Base-by-base conservation (phyloP, 2,888 invertebrate species). In the Deroplatys truncata region DNA sequence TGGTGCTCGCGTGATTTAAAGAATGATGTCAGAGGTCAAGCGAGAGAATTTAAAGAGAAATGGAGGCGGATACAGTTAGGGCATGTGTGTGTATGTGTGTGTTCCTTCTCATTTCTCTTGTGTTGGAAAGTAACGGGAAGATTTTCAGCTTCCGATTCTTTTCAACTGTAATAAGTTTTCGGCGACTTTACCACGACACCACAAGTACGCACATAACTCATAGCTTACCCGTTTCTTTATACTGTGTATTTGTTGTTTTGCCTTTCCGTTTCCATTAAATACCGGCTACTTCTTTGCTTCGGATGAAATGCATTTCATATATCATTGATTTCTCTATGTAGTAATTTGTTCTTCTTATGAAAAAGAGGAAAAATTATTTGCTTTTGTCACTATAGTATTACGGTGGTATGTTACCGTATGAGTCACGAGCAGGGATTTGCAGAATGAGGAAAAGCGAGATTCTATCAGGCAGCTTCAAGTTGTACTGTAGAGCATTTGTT, bases 21-120 rank as follows among this genome's bases (percentile, higher is more conserved):
- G 56, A 83, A 43, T 82, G 82, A 35, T 87, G 87, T 82, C 87
- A 87, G 56, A 83, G 87, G 87, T 87, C 87, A 87, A 10, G 87
- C n/a, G 43, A 87, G 25, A 82, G 82, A 83, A 87, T 83, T 87
- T 87, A 87, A 83, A 83, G 87, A 82, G 87, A 82, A 35, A 83
- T 82, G 87, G 35, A 87, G 56, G 56, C 56, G 56, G 56, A 72
- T 72, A 72, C 56, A 72, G 56, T 72, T 72, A 72, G 56, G 56
- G 56, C 20, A 20, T 72, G 56, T 72, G 56, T 56, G 56, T 72
- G 56, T 72, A 20, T 72, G 56, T 72, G 56, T 56, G 56, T 72
- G 56, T 72, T 72, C 56, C 56, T 72, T 72, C 56, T 72, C 56
- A 72, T 72, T 72, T 72, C 20, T 72, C 56, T 72, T 72, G 56